Evolutionary conservation across 2,113 vertebrate genomes (phyloP), one percentile per base, ranked within the genome.

Genomic region (Todiramphus chloris): DNA sequence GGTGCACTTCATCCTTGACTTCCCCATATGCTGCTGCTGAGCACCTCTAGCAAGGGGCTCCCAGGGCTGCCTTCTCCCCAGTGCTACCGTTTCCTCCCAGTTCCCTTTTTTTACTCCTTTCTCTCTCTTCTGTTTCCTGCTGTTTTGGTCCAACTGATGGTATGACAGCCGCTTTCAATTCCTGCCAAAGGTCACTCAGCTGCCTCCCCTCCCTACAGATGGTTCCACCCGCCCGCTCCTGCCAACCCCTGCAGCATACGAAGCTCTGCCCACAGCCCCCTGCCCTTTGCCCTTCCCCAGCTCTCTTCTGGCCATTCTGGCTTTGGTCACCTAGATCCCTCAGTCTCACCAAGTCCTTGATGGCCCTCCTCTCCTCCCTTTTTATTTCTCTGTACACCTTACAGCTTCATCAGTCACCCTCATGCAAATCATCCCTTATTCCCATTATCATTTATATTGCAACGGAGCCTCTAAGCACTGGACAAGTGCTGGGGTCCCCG

Each of bases 161-260:
- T 30, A 23, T 0, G 0, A 69, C 10, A 73, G 67, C 50, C 0
- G 0, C 41, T 46, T 94, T 50, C 6, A 2, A 21, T 37, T 87
- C 73, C 77, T 50, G 19, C 27, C 50, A 50, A 70, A 60, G 41
- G 37, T 13, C 27, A 63, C 44, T 24, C 31, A 48, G 64, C 33
- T 72, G 39, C 60, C 66, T 63, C 63, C 37, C 69, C 16, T 83
- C 43, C 30, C 43, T 85, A 56, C 3, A 8, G 20, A n/a, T 17
- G 1, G 28, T 77, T 35, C 39, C 43, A 66, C 30, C 30, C n/a
- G 15, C 20, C 33, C 9, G 10, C 6, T 58, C 35, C 55, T 33
- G 6, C 37, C n/a, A 63, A 9, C 5, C 55, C 27, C 30, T 9
- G 30, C 0, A 1, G n/a, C 50, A 21, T 17, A 11, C 1, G 3